Conservation (phyloP, 2,888 invertebrate species). For the Ceriagrion tenellum region DNA sequence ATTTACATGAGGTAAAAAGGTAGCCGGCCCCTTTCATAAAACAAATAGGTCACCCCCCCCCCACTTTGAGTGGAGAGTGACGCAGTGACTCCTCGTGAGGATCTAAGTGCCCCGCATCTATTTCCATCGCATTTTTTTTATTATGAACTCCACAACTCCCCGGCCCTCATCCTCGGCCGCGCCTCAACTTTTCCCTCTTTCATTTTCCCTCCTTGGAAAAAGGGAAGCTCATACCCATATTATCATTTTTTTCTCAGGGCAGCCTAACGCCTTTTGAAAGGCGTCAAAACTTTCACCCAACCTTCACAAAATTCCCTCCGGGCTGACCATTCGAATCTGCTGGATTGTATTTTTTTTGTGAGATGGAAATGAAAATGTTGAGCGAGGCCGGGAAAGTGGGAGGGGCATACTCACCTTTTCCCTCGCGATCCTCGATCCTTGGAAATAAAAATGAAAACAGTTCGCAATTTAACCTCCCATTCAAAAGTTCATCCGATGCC, state of each 20-base stretch:
- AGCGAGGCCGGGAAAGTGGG: background rate
- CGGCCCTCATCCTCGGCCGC: background rate
- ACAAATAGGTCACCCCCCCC: conserved; percentile 35
- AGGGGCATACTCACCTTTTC: background rate
- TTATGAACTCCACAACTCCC: background rate
- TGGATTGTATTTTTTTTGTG: background rate
- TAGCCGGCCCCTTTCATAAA: conserved; percentile 38
- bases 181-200: background rate
- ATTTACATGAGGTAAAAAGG: conserved; percentile 60
- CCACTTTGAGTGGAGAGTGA: background rate
- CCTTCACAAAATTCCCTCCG: background rate
- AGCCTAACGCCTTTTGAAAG: background rate
- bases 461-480: background rate
- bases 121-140: background rate
- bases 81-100: conserved; percentile 9
- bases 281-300: conserved; percentile 31
- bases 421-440: background rate
- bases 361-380: background rate
- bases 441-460: background rate
- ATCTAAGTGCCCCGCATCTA: background rate
- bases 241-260: background rate
- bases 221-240: background rate
- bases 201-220: background rate
- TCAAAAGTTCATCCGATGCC: background rate
- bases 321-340: background rate